Percentiles rank a stretch among this genome's conserved stretches.
These are phyloP conservation scores for Setophaga kirtlandii DNA, from an alignment of 2,113 vertebrate species.

Conservation along the genomic window DNA sequence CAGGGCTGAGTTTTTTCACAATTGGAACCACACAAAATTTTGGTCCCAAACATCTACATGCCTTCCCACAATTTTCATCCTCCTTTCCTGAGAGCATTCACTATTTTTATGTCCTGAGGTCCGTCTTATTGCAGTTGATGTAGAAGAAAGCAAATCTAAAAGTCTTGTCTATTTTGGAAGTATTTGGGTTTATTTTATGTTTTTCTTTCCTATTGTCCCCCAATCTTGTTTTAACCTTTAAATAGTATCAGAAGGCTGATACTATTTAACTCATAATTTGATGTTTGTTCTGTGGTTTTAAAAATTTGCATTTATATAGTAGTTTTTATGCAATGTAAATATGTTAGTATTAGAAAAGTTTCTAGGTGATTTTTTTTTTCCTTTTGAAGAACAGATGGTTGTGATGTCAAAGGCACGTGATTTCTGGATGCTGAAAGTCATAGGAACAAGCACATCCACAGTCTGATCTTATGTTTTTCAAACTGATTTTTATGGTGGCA, in stretches of 20 bases:
- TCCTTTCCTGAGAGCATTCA: not conserved
- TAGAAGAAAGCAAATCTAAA: not conserved
- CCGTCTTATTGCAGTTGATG: not conserved
- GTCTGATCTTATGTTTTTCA: not conserved
- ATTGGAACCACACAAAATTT: not conserved
- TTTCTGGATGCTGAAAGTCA: not conserved
- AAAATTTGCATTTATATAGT: not conserved
- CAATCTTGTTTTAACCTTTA: not conserved
- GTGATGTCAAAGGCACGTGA: not conserved
- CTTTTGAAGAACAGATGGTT: not conserved
- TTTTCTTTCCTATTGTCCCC: not conserved
- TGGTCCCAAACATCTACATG: not conserved
- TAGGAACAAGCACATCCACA: not conserved
- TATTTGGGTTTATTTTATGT: not conserved
- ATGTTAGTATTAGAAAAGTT: not conserved
- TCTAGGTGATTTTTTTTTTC: not conserved
- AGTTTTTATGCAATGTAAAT: not conserved
- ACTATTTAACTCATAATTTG: not conserved
- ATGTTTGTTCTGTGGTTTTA: not conserved
- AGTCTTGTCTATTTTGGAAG: not conserved
- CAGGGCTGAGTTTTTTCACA: accelerated
- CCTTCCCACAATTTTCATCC: not conserved
- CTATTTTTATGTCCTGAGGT: not conserved
- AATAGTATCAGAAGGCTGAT: not conserved
- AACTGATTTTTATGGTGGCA: not conserved